phyloP scores from a whole-genome alignment of 2,888 invertebrate genomes.

The Spisula subtruncata region DNA sequence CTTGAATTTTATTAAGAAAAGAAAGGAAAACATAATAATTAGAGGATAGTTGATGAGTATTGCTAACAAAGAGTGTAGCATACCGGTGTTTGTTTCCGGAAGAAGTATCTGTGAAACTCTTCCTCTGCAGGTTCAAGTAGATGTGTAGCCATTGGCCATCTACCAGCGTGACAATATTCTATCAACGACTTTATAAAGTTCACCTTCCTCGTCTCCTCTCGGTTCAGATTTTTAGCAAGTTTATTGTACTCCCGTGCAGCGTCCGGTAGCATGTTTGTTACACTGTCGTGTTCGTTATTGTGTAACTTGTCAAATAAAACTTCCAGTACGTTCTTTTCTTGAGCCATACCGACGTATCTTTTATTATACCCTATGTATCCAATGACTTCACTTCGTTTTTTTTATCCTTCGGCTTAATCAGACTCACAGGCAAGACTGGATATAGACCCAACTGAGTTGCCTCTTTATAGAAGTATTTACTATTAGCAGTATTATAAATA shows the following conservation, averaged over 20 bases:
- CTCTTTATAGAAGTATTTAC: no score
- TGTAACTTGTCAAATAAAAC: constrained; percentile 50
- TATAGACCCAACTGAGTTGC: no score
- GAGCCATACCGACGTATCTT: not conserved
- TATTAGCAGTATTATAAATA: no score
- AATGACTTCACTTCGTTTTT: no score
- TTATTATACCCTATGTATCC: no score
- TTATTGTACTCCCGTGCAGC: constrained; percentile 41
- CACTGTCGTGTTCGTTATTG: constrained; percentile 38
- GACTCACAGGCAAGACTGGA: no score
- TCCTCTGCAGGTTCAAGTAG: constrained; percentile 59
- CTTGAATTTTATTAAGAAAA: no score
- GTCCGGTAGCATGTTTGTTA: constrained; percentile 26
- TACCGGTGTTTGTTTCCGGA: constrained; percentile 24
- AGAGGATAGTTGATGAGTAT: no score
- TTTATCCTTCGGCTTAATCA: no score
- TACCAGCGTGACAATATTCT: constrained; percentile 49
- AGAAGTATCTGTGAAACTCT: constrained; percentile 58
- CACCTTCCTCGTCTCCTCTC: constrained; percentile 55
- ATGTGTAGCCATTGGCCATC: constrained; percentile 49
- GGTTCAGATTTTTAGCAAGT: constrained; percentile 23
- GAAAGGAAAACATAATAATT: no score
- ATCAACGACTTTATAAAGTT: constrained; percentile 54
- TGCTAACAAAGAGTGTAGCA: not conserved
- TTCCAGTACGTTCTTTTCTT: constrained; percentile 42